Evolutionary conservation across 1,140 invertebrate species (phyloP).

Genomic region (Panonychus citri): DNA sequence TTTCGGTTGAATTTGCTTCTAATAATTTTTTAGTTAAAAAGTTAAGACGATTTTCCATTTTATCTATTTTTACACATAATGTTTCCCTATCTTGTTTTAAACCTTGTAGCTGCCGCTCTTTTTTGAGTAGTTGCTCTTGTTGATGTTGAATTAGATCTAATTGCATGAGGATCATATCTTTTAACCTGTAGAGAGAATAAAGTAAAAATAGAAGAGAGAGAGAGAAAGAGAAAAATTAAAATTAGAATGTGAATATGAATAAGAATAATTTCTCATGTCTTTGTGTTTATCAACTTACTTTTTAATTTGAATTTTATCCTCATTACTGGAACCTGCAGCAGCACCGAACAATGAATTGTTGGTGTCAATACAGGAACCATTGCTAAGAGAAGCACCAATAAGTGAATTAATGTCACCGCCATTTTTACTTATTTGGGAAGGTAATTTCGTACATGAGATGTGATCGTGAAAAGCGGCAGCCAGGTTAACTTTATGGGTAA

Average conservation of each 20-base stretch:
- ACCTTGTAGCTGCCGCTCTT: conserved; percentile 35
- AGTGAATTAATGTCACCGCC: background rate
- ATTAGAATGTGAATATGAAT: background rate
- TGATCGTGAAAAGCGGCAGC: conserved; percentile 19
- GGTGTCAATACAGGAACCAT: background rate
- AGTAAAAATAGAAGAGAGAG: background rate
- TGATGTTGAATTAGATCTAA: conserved; percentile 46
- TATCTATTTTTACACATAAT: conserved; percentile 23
- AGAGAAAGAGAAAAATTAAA: background rate
- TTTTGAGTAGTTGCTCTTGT: conserved; percentile 38
- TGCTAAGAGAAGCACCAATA: background rate
- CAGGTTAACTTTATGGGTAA: conserved; percentile 15
- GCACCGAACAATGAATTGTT: background rate
- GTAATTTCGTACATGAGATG: conserved; percentile 18
- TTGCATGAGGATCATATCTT: conserved; percentile 40
- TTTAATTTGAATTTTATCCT: background rate
- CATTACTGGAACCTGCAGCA: background rate
- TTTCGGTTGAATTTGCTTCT: background rate
- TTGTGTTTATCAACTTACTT: background rate
- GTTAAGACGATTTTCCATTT: conserved; percentile 1
- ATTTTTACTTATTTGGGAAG: conserved; percentile 5
- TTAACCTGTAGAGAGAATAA: conserved; percentile 28
- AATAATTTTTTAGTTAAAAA: conserved; percentile 1
- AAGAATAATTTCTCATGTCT: background rate
- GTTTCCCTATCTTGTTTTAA: conserved; percentile 39